phyloP scores from a whole-genome alignment of 2,113 vertebrate species.

The Nothoprocta perdicaria region DNA sequence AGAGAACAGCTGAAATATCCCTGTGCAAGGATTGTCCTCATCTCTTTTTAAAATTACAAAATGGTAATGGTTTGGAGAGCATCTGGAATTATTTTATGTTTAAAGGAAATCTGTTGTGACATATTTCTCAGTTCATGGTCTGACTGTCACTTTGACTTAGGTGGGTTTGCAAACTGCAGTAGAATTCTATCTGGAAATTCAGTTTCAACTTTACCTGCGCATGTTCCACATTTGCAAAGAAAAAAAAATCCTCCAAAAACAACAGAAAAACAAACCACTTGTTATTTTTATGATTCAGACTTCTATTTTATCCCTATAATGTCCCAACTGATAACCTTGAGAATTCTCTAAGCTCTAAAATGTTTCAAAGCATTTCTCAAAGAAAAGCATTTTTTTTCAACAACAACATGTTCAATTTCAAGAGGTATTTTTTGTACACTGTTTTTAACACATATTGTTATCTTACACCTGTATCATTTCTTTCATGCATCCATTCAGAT shows the following conservation, averaged over 20 bases:
- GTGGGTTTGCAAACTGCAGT: background rate
- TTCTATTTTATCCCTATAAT: background rate
- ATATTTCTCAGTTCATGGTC: background rate
- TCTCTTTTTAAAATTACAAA: conserved; percentile 6
- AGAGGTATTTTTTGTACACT: background rate
- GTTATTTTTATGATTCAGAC: background rate
- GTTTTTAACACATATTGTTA: background rate
- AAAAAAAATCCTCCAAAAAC: background rate
- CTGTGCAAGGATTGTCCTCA: background rate
- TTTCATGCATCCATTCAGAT: background rate
- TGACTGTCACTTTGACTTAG: conserved; percentile 1
- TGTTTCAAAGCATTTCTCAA: background rate
- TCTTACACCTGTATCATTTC: background rate
- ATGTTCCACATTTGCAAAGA: background rate
- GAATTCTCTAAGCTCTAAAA: background rate
- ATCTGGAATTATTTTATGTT: conserved; percentile 1
- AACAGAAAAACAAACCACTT: background rate
- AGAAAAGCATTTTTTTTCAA: background rate
- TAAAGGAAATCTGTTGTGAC: conserved; percentile 6
- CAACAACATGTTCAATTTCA: background rate
- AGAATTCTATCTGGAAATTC: background rate
- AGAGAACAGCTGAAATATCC: background rate
- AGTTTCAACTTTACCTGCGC: conserved; percentile 3
- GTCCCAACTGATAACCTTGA: background rate
- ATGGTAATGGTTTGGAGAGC: background rate